Evolutionary conservation across 1,140 invertebrate genomes (phyloP), one percentile per base, ranked within the genome.

Genomic region (Antheraea mylitta): DNA sequence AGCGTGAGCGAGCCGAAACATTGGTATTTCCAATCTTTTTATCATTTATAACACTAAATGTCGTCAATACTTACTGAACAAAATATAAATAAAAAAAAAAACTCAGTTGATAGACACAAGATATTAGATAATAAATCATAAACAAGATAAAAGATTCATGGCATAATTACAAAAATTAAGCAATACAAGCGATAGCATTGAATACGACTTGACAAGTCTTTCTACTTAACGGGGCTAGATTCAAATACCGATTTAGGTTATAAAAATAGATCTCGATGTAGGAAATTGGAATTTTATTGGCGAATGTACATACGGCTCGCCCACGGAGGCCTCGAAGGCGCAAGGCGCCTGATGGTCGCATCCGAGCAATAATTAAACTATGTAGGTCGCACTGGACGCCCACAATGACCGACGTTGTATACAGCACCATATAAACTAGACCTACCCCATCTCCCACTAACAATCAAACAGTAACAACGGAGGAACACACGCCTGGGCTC

Each of bases 291-390:
- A 59, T 22, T 58, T 66, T 66, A 66, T 66, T 53, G 22, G 65
- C 48, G 53, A 58, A 37, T 66, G 65, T 59, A 59, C 48, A 59
- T 66, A 30, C 30, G 60, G 72, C 69, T 82, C 87, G 85, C 81
- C 85, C 76, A 87, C 85, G 69, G 72, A 81, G 82, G 80, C 82
- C 82, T 80, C 79, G 66, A 58, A 72, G 86, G 85, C 85, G 85
- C 82, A 58, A 72, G 87, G 86, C 86, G 86, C 86, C 86, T 85
- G 75, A 63, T 76, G 75, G 85, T 81, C 86, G 86, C 82, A 80
- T 87, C 83, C 80, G 78, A 80, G 80, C 79, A 83, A 88, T 87
- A 86, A 87, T 87, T 87, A 83, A 81, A 81, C 78, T 83, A 84
- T 88, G 82, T 90, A 87, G 86, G 87, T 87, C 83, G 85, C 66